Evolutionary conservation across 1,140 invertebrate genomes (phyloP).

Genomic region (Hycleus phaleratus): DNA sequence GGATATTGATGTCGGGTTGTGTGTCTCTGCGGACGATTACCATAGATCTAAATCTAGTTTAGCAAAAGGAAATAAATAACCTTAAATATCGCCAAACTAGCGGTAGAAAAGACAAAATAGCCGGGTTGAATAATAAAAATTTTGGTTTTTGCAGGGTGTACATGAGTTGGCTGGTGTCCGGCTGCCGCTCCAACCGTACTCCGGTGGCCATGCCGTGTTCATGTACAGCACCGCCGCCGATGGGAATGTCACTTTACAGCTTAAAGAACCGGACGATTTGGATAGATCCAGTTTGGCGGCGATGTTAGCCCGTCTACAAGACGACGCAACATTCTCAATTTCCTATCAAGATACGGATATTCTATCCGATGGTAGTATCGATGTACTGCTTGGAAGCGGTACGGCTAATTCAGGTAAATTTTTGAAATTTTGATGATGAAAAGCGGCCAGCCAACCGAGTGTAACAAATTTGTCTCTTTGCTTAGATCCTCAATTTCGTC

Average conservation of each 20-base stretch:
- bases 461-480: too few relatives aligned
- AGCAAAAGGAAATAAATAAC: too few relatives aligned
- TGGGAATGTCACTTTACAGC: conserved; percentile 43
- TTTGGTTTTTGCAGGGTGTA: conserved; percentile 35
- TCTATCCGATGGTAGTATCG: conserved; percentile 41
- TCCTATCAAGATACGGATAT: conserved; percentile 42
- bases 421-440: too few relatives aligned
- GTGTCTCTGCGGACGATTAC: conserved; percentile 9
- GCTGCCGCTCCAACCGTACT: conserved; percentile 42
- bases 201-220: conserved; percentile 44
- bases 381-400: conserved; percentile 39
- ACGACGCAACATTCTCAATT: conserved; percentile 43
- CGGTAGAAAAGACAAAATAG: too few relatives aligned
- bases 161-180: conserved; percentile 44
- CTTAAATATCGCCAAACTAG: too few relatives aligned
- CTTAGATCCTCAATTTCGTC: too few relatives aligned
- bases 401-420: conserved; percentile 35
- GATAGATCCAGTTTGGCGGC: conserved; percentile 40
- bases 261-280: conserved; percentile 43
- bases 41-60: conserved; percentile 10
- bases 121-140: too few relatives aligned
- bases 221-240: conserved; percentile 45
- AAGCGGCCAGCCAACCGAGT: too few relatives aligned
- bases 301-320: conserved; percentile 42
- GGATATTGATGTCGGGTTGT: conserved; percentile 17